Evolutionary conservation across 2,888 invertebrate species (phyloP), one percentile per base, ranked within the genome.

Genomic region (Proisotoma minuta): DNA sequence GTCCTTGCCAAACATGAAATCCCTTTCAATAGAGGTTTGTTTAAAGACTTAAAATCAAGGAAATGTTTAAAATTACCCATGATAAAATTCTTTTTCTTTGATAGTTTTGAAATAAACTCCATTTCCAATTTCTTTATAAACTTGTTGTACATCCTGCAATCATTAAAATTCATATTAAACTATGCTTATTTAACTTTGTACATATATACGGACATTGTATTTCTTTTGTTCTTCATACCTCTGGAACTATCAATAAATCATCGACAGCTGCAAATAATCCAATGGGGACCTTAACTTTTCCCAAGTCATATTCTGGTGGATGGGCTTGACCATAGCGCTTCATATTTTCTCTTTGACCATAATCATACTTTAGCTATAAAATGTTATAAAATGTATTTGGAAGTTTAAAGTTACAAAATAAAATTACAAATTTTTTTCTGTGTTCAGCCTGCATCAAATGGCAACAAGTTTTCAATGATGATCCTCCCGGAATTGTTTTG

Each of bases 321-420:
- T 72, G 72, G 0, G 72, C 66, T 0, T 77, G 79, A 1, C 85
- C 84, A 72, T 88, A 88, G 63, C 80, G 75, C 53, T 76, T 75
- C 29, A 81, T 64, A 75, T 88, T 89, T 12, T 79, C 82, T 1
- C 75, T 74, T 0, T 75, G 56, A 0, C 89, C 89, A 72, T 85
- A 88, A 76, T 91, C 89, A 72, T 82, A 90, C 75, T 82, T n/a
- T 73, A 83, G 83, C n/a, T n/a, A 82, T 73, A 83, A 83, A n/a
- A n/a, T n/a, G n/a, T n/a, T n/a, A n/a, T n/a, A n/a, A n/a, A n/a
- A n/a, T n/a, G n/a, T n/a, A n/a, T n/a, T n/a, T n/a, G n/a, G n/a
- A n/a, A n/a, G n/a, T n/a, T n/a, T n/a, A n/a, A n/a, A n/a, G n/a
- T n/a, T n/a, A n/a, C n/a, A n/a, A n/a, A n/a, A n/a, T n/a, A n/a